phyloP scores from a whole-genome alignment of 2,888 invertebrate species.

The Dexiosoma caninum region DNA sequence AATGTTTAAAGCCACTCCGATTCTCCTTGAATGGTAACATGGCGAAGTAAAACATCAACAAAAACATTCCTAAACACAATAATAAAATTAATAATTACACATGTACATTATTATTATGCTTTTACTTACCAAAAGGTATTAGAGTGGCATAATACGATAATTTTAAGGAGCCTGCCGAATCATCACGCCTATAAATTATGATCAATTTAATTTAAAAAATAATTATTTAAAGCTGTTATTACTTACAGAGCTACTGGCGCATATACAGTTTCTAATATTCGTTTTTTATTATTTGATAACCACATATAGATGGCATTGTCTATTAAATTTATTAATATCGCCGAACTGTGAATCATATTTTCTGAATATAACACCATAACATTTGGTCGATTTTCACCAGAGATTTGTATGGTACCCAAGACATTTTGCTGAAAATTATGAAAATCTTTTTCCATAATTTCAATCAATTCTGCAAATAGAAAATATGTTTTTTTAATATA shows the following conservation, averaged over 20 bases:
- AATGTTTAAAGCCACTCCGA: conserved; percentile 81
- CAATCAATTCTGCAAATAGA: conserved; percentile 68
- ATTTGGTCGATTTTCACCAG: conserved; percentile 32
- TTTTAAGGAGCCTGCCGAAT: conserved; percentile 67
- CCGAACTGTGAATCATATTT: conserved; percentile 79
- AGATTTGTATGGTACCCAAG: conserved; percentile 66
- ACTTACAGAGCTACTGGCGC: conserved; percentile 70
- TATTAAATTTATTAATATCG: conserved; percentile 79
- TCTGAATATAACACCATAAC: conserved; percentile 76
- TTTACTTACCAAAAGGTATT: conserved; percentile 70
- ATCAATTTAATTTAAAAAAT: not conserved
- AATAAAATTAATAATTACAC: not conserved
- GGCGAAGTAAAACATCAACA: conserved; percentile 79
- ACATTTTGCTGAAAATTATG: conserved; percentile 73
- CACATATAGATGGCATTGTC: conserved; percentile 78
- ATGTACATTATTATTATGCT: not conserved
- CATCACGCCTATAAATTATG: conserved; percentile 38
- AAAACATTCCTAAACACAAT: conserved; percentile 69
- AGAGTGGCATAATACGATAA: conserved; percentile 74
- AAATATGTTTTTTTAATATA: too few species aligned
- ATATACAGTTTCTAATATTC: conserved; percentile 69
- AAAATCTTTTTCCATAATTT: conserved; percentile 71
- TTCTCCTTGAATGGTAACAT: conserved; percentile 83
- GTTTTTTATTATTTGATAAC: conserved; percentile 43
- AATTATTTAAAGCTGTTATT: not conserved